Evolutionary conservation across 2,113 vertebrate genomes (phyloP), one percentile per base, ranked within the genome.

Genomic region (Gulo gulo): DNA sequence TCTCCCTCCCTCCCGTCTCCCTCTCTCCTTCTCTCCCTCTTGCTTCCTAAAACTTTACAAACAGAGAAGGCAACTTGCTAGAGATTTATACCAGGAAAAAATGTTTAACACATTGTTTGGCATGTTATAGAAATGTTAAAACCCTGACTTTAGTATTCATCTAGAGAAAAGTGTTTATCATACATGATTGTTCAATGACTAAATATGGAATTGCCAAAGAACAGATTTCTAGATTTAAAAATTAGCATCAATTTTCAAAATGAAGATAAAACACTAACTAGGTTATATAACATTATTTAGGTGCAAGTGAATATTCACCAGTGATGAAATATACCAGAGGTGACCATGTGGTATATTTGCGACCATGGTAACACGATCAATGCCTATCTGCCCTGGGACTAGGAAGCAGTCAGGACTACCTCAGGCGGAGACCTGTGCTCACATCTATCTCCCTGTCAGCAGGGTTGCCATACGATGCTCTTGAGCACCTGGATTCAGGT

Each of bases 81-180:
- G 92, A 98, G 97, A 98, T 98, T 99, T 99, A 98, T 98, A 98
- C 96, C 97, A 99, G 98, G 98, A 99, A 98, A 98, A 99, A 99
- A 99, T 99, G 96, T 98, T 99, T 99, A 99, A 97, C 97, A 98
- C 98, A 98, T 99, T 99, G 98, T 98, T 98, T 99, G 98, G 97
- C 97, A 98, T 83, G 97, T 98, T 65, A 84, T 98, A 94, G 88
- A 98, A 97, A 95, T 96, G 36, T 76, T 78, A 86, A 98, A 98
- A 97, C 94, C 81, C 91, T 99, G 99, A 99, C 99, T 99, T 99
- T 99, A 99, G 99, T 97, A 97, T 97, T 94, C 97, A 98, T 92
- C 95, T 94, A 93, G 97, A 99, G 99, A 98, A 99, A 99, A 98
- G 96, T 97, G 97, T 82, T 79, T 81, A 74, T 59, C 61, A 24